Conservation (phyloP, 2,888 invertebrate genomes). For the Cataglyphis albicans region DNA sequence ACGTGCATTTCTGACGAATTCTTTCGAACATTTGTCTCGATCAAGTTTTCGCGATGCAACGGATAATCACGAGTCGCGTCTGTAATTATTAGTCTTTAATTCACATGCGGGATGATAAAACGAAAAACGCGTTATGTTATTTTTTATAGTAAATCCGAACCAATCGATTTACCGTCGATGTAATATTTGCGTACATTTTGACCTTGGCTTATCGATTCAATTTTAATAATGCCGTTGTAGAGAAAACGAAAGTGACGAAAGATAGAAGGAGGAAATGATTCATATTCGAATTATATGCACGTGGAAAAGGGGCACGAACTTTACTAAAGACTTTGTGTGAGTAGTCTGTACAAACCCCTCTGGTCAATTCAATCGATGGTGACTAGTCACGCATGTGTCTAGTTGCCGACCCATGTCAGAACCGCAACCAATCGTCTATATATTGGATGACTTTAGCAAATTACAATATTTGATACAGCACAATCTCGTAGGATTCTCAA, state of each 20-base stretch:
- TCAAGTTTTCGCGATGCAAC: neutral
- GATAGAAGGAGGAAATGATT: constrained; percentile 66
- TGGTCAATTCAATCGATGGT: constrained; percentile 2
- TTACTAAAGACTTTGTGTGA: constrained; percentile 3
- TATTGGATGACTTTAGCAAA: constrained; percentile 5
- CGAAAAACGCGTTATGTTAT: neutral
- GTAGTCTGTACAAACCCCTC: constrained; percentile 12
- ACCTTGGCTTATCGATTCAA: neutral
- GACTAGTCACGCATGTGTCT: constrained; percentile 3
- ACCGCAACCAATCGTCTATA: constrained; percentile 28
- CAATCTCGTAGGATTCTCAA: neutral
- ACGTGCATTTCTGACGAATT: constrained; percentile 2
- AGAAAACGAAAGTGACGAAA: constrained; percentile 59
- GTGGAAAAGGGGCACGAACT: constrained; percentile 31
- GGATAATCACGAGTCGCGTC: neutral
- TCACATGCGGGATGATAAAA: constrained; percentile 1
- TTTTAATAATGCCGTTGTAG: constrained; percentile 44
- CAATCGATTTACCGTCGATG: neutral
- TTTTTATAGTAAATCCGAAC: constrained; percentile 17
- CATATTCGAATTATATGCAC: constrained; percentile 45
- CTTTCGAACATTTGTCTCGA: neutral
- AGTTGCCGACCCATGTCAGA: constrained; percentile 4
- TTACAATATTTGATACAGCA: constrained; percentile 10
- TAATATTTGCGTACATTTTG: constrained; percentile 14
- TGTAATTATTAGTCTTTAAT: neutral